These are phyloP conservation scores for Poeciliopsis turrubarensis DNA, from an alignment of 2,113 vertebrate species.

Conservation along the genomic window DNA sequence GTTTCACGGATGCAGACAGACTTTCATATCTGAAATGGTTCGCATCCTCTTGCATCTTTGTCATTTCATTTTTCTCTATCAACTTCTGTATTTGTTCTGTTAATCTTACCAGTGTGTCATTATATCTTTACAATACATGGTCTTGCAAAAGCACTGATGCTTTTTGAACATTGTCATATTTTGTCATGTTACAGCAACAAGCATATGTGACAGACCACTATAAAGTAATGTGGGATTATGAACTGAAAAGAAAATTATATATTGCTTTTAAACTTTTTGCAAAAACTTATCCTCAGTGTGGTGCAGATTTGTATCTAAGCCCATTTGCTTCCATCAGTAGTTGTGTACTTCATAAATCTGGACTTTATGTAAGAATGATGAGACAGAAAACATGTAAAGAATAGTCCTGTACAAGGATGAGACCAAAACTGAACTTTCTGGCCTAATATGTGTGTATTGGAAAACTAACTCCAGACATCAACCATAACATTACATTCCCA, in stretches of 20 bases:
- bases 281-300: background rate
- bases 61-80: background rate
- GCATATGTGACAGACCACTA: background rate
- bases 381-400: no score
- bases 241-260: background rate
- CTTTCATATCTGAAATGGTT: conserved; percentile 40
- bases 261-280: background rate
- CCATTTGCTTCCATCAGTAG: no score
- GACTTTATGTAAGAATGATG: no score
- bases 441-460: no score
- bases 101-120: background rate
- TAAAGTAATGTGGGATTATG: background rate
- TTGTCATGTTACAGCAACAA: background rate
- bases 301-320: no score
- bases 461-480: no score
- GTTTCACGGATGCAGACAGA: conserved; percentile 46
- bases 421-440: no score
- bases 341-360: no score
- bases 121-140: background rate
- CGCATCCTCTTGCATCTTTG: conserved; percentile 11
- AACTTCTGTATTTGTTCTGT: background rate
- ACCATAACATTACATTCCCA: no score
- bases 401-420: no score
- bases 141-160: background rate
- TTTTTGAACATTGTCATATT: background rate